Evolutionary conservation across 1,140 invertebrate genomes (phyloP).

Genomic region (Proctacanthus coquilletti): DNA sequence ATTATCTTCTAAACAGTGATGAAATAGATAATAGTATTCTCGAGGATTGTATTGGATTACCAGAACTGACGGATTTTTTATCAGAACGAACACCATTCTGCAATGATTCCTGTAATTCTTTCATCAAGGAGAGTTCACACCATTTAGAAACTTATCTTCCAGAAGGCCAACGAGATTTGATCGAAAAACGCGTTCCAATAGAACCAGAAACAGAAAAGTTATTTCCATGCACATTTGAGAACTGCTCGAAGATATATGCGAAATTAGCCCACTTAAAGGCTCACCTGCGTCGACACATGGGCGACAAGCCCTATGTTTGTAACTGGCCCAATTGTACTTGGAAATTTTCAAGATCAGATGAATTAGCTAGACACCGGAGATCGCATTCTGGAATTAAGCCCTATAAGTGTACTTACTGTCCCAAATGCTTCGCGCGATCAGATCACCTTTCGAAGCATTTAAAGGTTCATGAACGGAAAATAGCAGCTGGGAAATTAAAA

Average conservation of each 20-base stretch:
- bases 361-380: slow-evolving; percentile 48
- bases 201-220: slow-evolving; percentile 20
- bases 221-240: slow-evolving; percentile 41
- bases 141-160: slow-evolving; percentile 9
- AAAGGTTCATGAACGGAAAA: slow-evolving; percentile 59
- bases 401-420: slow-evolving; percentile 68
- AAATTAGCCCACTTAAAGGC: slow-evolving; percentile 91
- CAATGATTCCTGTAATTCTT: slow-evolving; percentile 30
- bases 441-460: slow-evolving; percentile 83
- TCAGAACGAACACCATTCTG: slow-evolving; percentile 30
- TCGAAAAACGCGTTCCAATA: background rate
- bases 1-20: too few relatives aligned
- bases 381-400: slow-evolving; percentile 61
- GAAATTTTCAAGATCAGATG: slow-evolving; percentile 88
- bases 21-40: slow-evolving; percentile 20
- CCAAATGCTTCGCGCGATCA: slow-evolving; percentile 73
- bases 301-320: slow-evolving; percentile 84
- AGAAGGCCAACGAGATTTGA: background rate
- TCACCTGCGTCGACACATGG: slow-evolving; percentile 81
- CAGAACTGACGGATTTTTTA: slow-evolving; percentile 24
- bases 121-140: slow-evolving; percentile 28
- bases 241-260: slow-evolving; percentile 62
- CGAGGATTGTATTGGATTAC: slow-evolving; percentile 24
- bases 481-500: slow-evolving; percentile 25
- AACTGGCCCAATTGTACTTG: slow-evolving; percentile 86